Evolutionary conservation across 2,888 invertebrate species (phyloP), one percentile per base, ranked within the genome.

Genomic region (Geotrupes spiniger): DNA sequence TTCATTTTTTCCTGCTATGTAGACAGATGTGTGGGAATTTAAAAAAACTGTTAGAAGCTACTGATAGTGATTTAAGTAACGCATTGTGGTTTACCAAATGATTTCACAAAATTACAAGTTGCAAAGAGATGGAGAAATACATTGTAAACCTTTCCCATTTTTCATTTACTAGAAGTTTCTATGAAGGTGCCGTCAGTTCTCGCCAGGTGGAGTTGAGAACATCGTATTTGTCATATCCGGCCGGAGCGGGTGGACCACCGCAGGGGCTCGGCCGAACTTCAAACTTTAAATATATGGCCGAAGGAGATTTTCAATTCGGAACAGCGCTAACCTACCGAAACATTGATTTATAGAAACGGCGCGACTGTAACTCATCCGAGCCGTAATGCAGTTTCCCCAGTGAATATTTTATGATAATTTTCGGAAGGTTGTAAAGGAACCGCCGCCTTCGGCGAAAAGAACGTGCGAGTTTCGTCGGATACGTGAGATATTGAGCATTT

Each of bases 341-440:
- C 58, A 61, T 61, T 64, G 64, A 65, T 64, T 65, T 64, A 65
- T 64, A 59, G 60, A 54, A 57, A 58, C 52, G 57, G 54, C 60
- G 51, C 54, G 58, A 56, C 58, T 53, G 59, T 62, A 63, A 63
- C 61, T 63, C 63, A 63, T 65, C 12, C 25, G 17, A 28, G 26
- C 15, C 46, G 61, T 63, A 64, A 65, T 63, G 63, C 56, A 63
- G 61, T 62, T 62, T 63, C 63, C 57, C 60, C 51, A 58, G 63
- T 64, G 65, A 65, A 65, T 65, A 64, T 64, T 65, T 65, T 64
- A 65, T 65, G 65, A 65, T 65, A 65, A 65, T 63, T 63, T 62
- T 14, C 31, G 4, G 11, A n/a, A 8, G 14, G 33, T 14, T 14
- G 15, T 33, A 15, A 15, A 12, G 33, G 33, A 33, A 8, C 33